phyloP scores from a whole-genome alignment of 2,888 invertebrate genomes.

The Calliscelio sp. region DNA sequence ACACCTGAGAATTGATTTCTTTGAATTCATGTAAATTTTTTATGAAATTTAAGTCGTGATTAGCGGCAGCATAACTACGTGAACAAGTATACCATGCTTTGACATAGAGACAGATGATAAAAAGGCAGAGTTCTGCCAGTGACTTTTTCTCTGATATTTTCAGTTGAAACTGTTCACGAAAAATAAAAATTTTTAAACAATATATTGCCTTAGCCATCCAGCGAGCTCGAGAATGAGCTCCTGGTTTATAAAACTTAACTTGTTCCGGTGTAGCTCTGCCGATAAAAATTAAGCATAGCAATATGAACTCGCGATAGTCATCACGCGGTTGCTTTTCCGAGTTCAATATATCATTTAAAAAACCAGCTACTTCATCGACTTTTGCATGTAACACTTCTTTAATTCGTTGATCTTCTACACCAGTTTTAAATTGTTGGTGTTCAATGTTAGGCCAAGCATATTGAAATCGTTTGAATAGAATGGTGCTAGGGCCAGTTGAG shows the following conservation, averaged over 20 bases:
- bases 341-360: slow-evolving; percentile 34
- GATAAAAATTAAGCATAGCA: slow-evolving; percentile 74
- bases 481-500: too few relatives aligned
- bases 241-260: slow-evolving; percentile 63
- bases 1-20: not conserved
- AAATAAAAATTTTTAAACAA: slow-evolving; percentile 32
- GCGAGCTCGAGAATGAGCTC: slow-evolving; percentile 25
- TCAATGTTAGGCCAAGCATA: too few relatives aligned
- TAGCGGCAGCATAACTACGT: not conserved
- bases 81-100: slow-evolving; percentile 25
- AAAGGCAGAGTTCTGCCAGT: slow-evolving; percentile 22
- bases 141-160: not conserved
- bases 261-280: slow-evolving; percentile 63
- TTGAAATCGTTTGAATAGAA: too few relatives aligned
- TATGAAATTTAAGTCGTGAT: slow-evolving; percentile 30
- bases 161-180: slow-evolving; percentile 8
- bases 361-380: slow-evolving; percentile 23
- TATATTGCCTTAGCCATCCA: slow-evolving; percentile 32
- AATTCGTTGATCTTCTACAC: slow-evolving; percentile 30
- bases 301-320: slow-evolving; percentile 73
- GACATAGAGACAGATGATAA: slow-evolving; percentile 15
- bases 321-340: slow-evolving; percentile 64
- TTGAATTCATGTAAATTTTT: slow-evolving; percentile 12
- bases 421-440: slow-evolving; percentile 7
- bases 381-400: slow-evolving; percentile 37